phyloP scores from a whole-genome alignment of 2,888 invertebrate species.

The Rapana venosa region DNA sequence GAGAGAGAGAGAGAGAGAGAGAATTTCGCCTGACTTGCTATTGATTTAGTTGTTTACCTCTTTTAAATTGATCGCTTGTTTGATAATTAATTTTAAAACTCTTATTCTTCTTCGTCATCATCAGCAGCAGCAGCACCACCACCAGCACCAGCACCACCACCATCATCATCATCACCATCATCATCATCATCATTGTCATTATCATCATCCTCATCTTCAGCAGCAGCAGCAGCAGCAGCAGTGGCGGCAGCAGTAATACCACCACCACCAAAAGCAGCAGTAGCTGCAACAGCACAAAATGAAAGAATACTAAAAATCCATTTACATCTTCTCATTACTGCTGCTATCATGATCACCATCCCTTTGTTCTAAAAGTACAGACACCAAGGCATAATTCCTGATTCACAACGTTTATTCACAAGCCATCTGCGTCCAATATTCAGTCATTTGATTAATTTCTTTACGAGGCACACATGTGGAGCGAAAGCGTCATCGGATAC shows the following conservation, averaged over 20 bases:
- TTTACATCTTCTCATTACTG: background rate
- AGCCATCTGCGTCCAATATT: background rate
- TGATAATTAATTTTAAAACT: no score
- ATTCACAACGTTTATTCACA: background rate
- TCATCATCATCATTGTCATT: conserved; percentile 19
- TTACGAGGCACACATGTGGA: background rate
- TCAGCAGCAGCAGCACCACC: background rate
- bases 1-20: no score
- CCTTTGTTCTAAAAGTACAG: background rate
- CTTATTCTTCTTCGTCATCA: background rate
- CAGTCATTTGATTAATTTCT: conserved; percentile 7
- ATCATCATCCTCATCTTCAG: background rate
- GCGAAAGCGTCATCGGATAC: background rate
- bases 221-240: no score
- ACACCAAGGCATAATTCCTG: background rate
- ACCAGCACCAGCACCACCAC: background rate
- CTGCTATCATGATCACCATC: background rate
- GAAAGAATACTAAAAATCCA: no score
- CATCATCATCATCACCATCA: conserved; percentile 2
- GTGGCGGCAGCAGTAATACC: no score
- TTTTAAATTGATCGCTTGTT: no score
- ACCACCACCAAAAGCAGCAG: no score
- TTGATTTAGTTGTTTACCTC: no score
- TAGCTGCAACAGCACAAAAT: no score
- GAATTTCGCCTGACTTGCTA: no score